Conservation (phyloP, 2,113 vertebrate genomes). For the Oreochromis aureus region DNA sequence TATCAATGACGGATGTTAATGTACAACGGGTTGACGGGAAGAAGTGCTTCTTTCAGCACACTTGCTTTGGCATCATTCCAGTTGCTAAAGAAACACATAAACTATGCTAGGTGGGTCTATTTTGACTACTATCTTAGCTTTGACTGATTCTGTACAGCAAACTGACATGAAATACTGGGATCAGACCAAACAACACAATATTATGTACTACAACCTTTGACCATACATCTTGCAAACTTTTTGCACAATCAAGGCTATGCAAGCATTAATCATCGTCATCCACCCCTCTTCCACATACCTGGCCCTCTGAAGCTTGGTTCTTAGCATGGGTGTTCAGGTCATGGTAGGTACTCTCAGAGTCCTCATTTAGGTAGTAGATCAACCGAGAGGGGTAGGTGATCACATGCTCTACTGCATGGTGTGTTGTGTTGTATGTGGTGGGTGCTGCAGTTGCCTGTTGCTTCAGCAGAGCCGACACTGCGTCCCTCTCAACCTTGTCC, state of each 20-base stretch:
- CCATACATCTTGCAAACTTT: background rate
- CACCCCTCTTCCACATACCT: constrained; percentile 70
- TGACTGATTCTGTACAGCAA: background rate
- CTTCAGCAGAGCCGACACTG: constrained; percentile 61
- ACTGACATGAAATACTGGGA: background rate
- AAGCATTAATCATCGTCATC: background rate
- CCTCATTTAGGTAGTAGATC: constrained; percentile 92
- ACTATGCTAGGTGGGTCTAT: background rate
- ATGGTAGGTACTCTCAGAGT: constrained; percentile 91
- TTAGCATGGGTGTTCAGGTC: constrained; percentile 88
- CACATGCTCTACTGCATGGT: constrained; percentile 77
- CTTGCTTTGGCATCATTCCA: background rate
- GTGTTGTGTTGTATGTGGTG: constrained; percentile 72
- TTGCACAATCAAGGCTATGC: background rate
- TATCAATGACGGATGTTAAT: constrained; percentile 15
- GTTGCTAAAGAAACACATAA: background rate
- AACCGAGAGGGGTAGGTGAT: constrained; percentile 91
- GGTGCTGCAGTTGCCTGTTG: constrained; percentile 77
- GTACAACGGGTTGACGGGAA: background rate
- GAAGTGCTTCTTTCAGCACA: background rate
- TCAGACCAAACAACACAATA: background rate
- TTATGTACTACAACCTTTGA: background rate
- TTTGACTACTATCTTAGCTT: background rate
- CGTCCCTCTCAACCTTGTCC: constrained; percentile 68
- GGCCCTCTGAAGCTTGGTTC: constrained; percentile 82